Conservation (phyloP, 2,113 vertebrate species). For the Stomatorhinus ivindoensis region DNA sequence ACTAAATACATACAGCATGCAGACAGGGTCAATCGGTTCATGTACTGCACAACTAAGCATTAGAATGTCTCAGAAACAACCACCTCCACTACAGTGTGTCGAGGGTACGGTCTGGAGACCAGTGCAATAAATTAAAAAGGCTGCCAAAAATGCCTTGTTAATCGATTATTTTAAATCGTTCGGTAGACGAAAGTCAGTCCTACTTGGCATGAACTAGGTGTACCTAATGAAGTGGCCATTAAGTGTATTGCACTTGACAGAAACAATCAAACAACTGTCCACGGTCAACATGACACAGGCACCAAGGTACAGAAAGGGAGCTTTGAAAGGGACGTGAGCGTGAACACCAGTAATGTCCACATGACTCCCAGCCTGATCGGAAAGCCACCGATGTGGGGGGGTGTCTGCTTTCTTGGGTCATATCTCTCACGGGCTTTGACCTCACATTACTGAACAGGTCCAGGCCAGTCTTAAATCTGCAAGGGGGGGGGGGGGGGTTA, state of each 20-base stretch:
- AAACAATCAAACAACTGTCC: not conserved
- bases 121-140: not conserved
- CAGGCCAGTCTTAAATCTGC: not conserved
- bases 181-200: not conserved
- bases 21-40: not conserved
- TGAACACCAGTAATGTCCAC: not conserved
- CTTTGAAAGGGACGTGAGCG: not conserved
- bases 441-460: constrained; percentile 14
- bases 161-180: not conserved
- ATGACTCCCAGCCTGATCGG: not conserved
- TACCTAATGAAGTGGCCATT: not conserved
- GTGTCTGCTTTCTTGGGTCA: not conserved
- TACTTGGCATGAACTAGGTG: not conserved
- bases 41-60: not conserved
- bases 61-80: not conserved
- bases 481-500: not conserved
- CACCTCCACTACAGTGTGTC: not conserved
- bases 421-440: not conserved
- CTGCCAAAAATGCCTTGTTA: not conserved
- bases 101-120: not conserved
- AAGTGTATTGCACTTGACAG: not conserved
- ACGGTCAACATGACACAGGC: not conserved
- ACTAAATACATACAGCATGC: not conserved
- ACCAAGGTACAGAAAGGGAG: not conserved
- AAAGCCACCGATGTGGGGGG: constrained; percentile 11